These are phyloP conservation scores for Pterostichus madidus DNA, from an alignment of 2,888 invertebrate genomes.

Conservation along the genomic window DNA sequence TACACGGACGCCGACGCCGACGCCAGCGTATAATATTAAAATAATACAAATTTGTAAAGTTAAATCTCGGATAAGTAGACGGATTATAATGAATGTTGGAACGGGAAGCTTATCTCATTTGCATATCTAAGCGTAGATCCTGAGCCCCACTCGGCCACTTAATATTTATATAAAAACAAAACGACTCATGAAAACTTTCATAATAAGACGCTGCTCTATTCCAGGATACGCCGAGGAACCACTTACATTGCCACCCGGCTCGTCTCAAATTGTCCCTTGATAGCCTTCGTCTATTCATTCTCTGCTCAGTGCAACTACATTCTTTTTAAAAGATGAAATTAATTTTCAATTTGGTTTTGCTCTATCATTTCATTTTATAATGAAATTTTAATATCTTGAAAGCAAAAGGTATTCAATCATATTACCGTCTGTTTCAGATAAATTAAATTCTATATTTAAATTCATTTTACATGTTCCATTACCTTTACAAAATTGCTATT, in stretches of 20 bases:
- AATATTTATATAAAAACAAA: conserved; percentile 67
- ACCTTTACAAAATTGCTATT: no score
- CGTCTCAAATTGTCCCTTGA: conserved; percentile 17
- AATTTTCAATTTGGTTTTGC: neutral
- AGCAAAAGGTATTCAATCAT: no score
- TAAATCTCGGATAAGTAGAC: conserved; percentile 66
- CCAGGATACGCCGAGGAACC: conserved; percentile 10
- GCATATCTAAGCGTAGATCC: conserved; percentile 60
- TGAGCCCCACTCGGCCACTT: conserved; percentile 54
- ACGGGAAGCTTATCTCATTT: conserved; percentile 60
- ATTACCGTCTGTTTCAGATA: no score
- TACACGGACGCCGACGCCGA: neutral
- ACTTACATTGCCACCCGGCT: neutral
- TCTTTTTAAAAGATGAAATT: neutral
- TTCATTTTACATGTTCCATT: no score
- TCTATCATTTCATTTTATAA: no score
- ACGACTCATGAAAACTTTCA: conserved; percentile 64
- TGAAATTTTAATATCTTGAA: no score
- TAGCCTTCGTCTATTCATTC: conserved; percentile 12
- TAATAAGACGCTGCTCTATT: conserved; percentile 60
- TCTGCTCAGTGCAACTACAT: neutral
- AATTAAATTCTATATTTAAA: no score
- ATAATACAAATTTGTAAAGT: conserved; percentile 67
- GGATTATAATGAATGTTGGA: conserved; percentile 66
- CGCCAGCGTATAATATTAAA: conserved; percentile 64